Conservation (phyloP, 1,140 invertebrate genomes). For the Anastatus disparis region DNA sequence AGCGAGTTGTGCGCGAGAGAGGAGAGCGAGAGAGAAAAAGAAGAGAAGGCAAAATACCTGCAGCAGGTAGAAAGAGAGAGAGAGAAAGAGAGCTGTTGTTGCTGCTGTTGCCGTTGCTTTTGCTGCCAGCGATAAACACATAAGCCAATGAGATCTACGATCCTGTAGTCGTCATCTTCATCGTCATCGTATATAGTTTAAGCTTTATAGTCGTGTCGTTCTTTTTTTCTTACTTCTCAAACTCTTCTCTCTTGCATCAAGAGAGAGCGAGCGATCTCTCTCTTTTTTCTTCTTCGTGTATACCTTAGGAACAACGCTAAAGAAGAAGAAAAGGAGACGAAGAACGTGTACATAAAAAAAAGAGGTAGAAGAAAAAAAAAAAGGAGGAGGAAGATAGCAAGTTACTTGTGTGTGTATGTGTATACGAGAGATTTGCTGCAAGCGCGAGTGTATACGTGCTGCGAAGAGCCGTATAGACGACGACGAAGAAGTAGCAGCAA, state of each 20-base stretch:
- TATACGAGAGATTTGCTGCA: too few relatives aligned
- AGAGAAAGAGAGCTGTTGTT: slow-evolving; percentile 26
- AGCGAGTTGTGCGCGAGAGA: slow-evolving; percentile 32
- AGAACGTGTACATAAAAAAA: slow-evolving; percentile 10
- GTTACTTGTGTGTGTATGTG: slow-evolving; percentile 8
- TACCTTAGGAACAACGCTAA: slow-evolving; percentile 5
- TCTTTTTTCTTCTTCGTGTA: not conserved
- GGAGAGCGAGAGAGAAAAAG: slow-evolving; percentile 21
- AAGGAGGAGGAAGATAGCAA: slow-evolving; percentile 5
- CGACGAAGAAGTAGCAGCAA: not conserved
- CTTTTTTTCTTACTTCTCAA: too few relatives aligned
- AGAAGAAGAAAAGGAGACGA: not conserved
- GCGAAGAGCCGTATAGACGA: slow-evolving; percentile 5
- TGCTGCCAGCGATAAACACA: slow-evolving; percentile 34
- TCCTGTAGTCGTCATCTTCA: too few relatives aligned
- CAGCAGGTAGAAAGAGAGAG: slow-evolving; percentile 21
- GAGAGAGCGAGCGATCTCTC: not conserved
- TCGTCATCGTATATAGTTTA: too few relatives aligned
- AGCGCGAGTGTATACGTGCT: not conserved
- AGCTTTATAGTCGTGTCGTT: too few relatives aligned
- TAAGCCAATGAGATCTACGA: slow-evolving; percentile 29
- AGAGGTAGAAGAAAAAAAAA: not conserved
- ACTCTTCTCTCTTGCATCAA: slow-evolving; percentile 7
- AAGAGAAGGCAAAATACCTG: slow-evolving; percentile 8
- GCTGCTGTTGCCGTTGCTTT: too few relatives aligned